Evolutionary conservation across 2,797 vertebrate genomes (phyloP).

Genomic region (Lycodopsis pacificus): DNA sequence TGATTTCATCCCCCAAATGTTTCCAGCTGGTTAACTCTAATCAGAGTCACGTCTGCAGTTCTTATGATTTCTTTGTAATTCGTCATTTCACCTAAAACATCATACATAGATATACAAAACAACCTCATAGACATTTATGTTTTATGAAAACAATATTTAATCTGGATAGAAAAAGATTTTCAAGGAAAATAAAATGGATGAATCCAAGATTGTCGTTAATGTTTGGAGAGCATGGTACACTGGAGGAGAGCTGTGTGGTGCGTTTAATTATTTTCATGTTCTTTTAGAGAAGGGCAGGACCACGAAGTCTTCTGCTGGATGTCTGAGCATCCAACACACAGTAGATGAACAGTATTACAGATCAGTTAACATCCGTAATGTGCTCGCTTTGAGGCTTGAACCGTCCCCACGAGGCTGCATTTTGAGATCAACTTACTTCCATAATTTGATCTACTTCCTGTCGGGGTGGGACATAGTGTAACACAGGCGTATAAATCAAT

Average conservation of each 20-base stretch:
- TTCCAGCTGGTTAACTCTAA: background rate
- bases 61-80: background rate
- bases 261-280: background rate
- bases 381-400: background rate
- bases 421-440: slow-evolving; percentile 43
- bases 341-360: background rate
- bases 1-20: background rate
- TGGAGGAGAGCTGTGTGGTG: background rate
- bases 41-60: background rate
- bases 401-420: background rate
- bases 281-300: background rate
- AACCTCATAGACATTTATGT: background rate
- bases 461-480: slow-evolving; percentile 10
- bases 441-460: slow-evolving; percentile 32
- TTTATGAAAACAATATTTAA: background rate
- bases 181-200: background rate
- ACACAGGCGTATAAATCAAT: slow-evolving; percentile 14
- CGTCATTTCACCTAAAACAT: background rate
- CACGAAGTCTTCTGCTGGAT: background rate
- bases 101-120: background rate
- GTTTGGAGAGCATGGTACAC: background rate
- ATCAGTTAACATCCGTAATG: background rate
- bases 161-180: background rate
- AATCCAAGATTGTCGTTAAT: background rate
- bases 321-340: background rate